Conservation (phyloP, 1,140 invertebrate genomes). For the Holcopasites calliopsidis region DNA sequence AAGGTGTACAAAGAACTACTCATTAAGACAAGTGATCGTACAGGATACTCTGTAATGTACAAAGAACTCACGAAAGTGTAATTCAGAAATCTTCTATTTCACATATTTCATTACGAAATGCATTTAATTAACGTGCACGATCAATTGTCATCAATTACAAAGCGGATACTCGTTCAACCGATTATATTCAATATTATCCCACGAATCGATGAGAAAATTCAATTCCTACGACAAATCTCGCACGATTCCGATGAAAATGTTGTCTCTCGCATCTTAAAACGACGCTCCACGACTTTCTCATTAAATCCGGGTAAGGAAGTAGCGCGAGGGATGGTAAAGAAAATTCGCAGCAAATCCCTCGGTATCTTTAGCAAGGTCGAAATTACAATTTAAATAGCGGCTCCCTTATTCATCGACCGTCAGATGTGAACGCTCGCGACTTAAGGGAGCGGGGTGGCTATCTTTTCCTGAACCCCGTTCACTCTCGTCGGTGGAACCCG, state of each 20-base stretch:
- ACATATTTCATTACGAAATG: too few species aligned
- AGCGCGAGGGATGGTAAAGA: constrained; percentile 14
- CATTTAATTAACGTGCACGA: too few species aligned
- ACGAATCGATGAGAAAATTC: neutral
- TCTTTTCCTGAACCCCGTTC: constrained; percentile 4
- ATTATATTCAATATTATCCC: too few species aligned
- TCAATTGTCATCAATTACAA: too few species aligned
- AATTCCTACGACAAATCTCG: neutral
- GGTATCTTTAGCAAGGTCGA: constrained; percentile 41
- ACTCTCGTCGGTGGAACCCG: neutral
- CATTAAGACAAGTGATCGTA: neutral
- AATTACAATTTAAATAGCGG: constrained; percentile 68
- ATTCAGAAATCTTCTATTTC: too few species aligned
- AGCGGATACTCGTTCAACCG: too few species aligned
- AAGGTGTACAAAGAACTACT: neutral
- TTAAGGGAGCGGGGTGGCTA: constrained; percentile 55
- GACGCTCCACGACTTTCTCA: neutral
- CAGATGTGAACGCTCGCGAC: constrained; percentile 62
- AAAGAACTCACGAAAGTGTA: too few species aligned
- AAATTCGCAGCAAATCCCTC: constrained; percentile 21
- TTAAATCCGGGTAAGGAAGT: neutral
- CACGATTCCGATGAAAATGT: neutral
- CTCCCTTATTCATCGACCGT: constrained; percentile 64
- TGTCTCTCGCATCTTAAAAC: neutral
- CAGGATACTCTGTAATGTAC: too few species aligned